Percentiles rank a stretch among this genome's conserved stretches.
Conservation (phyloP, 2,797 vertebrate genomes). For the Coccyzus lansbergi region DNA sequence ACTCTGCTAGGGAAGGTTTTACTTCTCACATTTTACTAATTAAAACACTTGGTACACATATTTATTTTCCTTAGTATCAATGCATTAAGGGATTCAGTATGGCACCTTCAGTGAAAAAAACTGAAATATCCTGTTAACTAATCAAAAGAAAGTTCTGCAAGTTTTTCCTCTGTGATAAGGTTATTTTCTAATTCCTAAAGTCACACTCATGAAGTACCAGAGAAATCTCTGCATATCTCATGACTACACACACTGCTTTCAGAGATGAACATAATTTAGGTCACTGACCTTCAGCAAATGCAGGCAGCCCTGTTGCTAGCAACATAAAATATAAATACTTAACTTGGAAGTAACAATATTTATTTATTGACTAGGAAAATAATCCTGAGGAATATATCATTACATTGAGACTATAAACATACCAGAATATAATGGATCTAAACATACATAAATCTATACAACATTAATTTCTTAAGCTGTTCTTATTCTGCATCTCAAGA, state of each 20-base stretch:
- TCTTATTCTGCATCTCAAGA: neutral
- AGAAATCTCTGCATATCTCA: slow-evolving; percentile 9
- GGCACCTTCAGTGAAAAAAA: neutral
- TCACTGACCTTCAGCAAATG: slow-evolving; percentile 47
- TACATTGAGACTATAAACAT: neutral
- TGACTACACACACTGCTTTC: neutral
- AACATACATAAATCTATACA: neutral
- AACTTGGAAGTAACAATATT: neutral
- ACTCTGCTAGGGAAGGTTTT: neutral
- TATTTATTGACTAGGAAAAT: neutral
- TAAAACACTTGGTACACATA: neutral
- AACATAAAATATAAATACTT: slow-evolving; percentile 43
- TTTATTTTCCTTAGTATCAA: neutral
- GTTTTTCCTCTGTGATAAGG: neutral
- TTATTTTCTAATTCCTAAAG: neutral
- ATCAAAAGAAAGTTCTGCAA: neutral
- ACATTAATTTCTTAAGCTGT: neutral
- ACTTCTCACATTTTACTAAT: neutral
- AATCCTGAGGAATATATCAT: neutral
- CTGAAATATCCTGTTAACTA: neutral
- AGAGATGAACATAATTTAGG: slow-evolving; percentile 50
- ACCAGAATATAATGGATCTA: neutral
- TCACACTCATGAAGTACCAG: neutral
- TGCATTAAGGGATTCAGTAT: neutral
- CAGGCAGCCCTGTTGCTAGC: slow-evolving; percentile 45